Evolutionary conservation across 2,797 vertebrate species (phyloP).

Genomic region (Glyptemys insculpta): DNA sequence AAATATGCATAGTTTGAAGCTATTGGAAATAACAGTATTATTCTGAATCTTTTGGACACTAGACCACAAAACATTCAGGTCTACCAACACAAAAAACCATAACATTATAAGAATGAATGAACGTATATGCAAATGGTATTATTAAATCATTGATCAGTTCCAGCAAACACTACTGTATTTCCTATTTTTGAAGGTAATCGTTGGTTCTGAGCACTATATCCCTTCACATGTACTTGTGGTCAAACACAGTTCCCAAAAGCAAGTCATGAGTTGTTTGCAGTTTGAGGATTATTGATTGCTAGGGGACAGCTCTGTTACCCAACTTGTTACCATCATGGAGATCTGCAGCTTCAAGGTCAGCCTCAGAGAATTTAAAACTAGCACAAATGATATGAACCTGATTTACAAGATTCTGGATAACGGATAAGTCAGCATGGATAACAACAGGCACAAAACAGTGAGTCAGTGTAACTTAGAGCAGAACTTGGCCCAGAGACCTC

Average conservation of each 20-base stretch:
- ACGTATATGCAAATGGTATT: fast-evolving
- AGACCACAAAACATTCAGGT: neutral
- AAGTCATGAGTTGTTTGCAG: neutral
- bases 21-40: constrained; percentile 9
- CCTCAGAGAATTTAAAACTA: neutral
- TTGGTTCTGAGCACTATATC: neutral
- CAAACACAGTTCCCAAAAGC: neutral
- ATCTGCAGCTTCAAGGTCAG: neutral
- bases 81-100: neutral
- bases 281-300: neutral
- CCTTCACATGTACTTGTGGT: neutral
- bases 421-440: neutral
- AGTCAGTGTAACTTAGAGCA: neutral
- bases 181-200: neutral
- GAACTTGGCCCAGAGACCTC: neutral
- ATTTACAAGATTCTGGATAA: neutral
- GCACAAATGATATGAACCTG: neutral
- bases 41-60: neutral
- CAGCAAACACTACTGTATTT: neutral
- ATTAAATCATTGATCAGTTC: neutral
- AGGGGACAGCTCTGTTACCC: neutral
- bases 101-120: neutral
- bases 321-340: neutral
- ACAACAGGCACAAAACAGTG: too few relatives aligned
- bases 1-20: neutral